phyloP scores from a whole-genome alignment of 2,113 vertebrate genomes.

The Hydrochoerus hydrochaeris region DNA sequence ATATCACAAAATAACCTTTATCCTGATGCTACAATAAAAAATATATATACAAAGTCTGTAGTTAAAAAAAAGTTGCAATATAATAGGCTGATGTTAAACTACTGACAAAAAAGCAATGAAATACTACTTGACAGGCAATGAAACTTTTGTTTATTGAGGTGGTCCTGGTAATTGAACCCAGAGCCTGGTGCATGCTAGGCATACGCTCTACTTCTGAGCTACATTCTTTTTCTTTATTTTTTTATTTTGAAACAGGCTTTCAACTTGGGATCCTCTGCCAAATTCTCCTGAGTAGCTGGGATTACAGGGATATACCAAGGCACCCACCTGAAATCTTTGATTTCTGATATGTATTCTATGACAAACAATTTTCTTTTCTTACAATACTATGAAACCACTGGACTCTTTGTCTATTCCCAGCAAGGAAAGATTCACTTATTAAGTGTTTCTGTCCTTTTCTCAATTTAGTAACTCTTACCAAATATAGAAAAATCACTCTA shows the following conservation, averaged over 20 bases:
- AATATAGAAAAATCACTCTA: constrained; percentile 50
- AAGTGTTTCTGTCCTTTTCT: constrained; percentile 32
- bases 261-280: not conserved
- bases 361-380: constrained; percentile 3
- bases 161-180: not conserved
- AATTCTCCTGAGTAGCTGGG: no score
- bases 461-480: not conserved
- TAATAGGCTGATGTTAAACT: not conserved
- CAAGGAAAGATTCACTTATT: constrained; percentile 23
- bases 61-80: constrained; percentile 14
- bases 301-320: not conserved
- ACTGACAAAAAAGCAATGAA: not conserved
- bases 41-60: constrained; percentile 29
- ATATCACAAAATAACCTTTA: constrained; percentile 42
- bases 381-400: not conserved
- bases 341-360: not conserved
- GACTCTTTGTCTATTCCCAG: not conserved
- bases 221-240: not conserved
- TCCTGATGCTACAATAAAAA: not conserved
- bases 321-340: not conserved
- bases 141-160: not conserved
- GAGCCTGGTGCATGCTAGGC: not conserved
- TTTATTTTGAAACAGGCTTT: not conserved
- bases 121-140: not conserved
- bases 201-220: not conserved